Evolutionary conservation across 2,888 invertebrate species (phyloP).

Genomic region (Pristionchus entomophagus): DNA sequence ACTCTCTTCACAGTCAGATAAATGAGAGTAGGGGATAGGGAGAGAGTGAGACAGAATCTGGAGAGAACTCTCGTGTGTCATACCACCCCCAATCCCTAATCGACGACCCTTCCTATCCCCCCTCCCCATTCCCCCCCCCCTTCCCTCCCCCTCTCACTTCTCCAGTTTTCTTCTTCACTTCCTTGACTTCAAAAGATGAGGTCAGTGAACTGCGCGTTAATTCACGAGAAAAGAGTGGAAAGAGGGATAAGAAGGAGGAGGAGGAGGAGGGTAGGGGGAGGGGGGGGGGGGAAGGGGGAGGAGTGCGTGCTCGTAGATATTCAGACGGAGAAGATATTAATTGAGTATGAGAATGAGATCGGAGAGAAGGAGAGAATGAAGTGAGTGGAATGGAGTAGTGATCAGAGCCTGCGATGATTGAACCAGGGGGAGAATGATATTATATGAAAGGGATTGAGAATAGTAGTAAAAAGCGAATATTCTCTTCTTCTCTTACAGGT

Average conservation of each 20-base stretch:
- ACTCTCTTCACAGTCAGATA: neutral
- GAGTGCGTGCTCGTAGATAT: neutral
- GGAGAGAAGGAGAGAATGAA: neutral
- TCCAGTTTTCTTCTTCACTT: neutral
- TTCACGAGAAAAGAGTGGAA: neutral
- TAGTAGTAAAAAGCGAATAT: too few species aligned
- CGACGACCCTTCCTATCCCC: neutral
- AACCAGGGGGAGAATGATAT: too few species aligned
- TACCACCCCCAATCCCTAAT: constrained; percentile 25
- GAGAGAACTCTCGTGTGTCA: constrained; percentile 12
- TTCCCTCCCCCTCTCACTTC: neutral
- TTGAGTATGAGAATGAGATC: neutral
- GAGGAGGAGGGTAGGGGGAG: neutral
- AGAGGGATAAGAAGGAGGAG: neutral
- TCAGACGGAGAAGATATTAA: neutral
- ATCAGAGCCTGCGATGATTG: too few species aligned
- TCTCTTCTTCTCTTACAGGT: neutral
- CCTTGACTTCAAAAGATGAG: neutral
- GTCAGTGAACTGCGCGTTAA: neutral
- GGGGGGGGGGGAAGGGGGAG: neutral
- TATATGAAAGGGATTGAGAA: too few species aligned
- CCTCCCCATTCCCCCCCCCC: neutral
- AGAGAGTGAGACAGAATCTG: constrained; percentile 1
- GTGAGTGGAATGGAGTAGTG: too few species aligned
- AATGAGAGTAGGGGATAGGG: constrained; percentile 2